Base-by-base conservation (phyloP, 2,888 invertebrate species). In the Xanthia icteritia region DNA sequence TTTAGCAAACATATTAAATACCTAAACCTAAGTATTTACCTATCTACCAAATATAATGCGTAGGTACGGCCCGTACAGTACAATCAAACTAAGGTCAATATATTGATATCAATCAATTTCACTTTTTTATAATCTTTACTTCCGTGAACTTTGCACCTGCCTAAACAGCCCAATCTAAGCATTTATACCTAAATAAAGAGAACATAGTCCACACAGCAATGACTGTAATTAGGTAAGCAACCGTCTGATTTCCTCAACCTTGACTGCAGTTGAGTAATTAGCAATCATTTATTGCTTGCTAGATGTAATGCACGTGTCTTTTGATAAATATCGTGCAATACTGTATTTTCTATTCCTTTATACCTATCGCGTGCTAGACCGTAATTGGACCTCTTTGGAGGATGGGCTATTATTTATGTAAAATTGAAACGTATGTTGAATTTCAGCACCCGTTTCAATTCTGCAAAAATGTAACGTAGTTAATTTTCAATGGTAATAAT, bases 171-270 rank as follows among this genome's bases (percentile, higher is more conserved):
- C 9, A 67, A 70, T 79, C 58, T 51, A 72, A 17, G 17, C 63
- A 67, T 72, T 61, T 63, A 69, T 48, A 64, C 45, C 51, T 51
- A 66, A 71, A 85, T 70, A 73, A 51, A 84, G 51, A 77, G 85
- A 86, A 73, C 65, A 72, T 58, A 76, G 75, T 63, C 76, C 51
- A 70, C 69, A 67, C 63, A 73, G 85, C 72, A 81, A 69, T 70
- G 77, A 82, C 68, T 77, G 86, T 72, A 79, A 69, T 72, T 79
- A 84, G 71, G 76, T 80, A 81, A 75, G 63, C 77, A 75, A 67
- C 76, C 63, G 81, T 66, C 84, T 79, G 88, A 89, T 89, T 88
- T 86, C 84, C 82, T 79, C 82, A 77, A 83, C 88, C 88, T 89
- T 87, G 84, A 79, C 75, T 79, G 77, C 84, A 76, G 79, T 87